Evolutionary conservation across 2,113 vertebrate genomes (phyloP).

Genomic region (Anarrhichthys ocellatus): DNA sequence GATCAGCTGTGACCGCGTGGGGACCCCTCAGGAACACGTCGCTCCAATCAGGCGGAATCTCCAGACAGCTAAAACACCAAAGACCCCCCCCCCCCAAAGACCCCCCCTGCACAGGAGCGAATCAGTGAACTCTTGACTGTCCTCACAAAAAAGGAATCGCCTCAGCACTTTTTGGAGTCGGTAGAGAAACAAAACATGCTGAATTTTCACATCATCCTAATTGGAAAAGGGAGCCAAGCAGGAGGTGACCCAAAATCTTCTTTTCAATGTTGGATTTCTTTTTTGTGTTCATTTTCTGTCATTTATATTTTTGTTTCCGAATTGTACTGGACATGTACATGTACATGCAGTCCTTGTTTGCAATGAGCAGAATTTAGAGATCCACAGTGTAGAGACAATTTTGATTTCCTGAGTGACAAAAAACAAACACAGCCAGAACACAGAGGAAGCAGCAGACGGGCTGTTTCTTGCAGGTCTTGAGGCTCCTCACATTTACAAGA

Average conservation of each 20-base stretch:
- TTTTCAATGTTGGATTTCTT: neutral
- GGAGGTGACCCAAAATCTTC: neutral
- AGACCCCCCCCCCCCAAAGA: neutral
- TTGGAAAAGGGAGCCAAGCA: neutral
- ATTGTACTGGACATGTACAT: neutral
- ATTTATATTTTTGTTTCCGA: too few species aligned
- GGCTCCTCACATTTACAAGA: neutral
- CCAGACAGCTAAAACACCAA: neutral
- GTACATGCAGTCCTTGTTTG: neutral
- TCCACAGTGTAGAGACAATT: neutral
- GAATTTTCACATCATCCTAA: neutral
- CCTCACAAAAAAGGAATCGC: conserved; percentile 23
- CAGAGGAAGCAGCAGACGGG: neutral
- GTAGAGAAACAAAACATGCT: conserved; percentile 17
- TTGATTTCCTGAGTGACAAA: too few species aligned
- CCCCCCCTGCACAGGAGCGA: neutral
- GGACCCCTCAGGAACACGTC: neutral
- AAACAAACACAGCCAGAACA: neutral
- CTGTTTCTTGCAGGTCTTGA: neutral
- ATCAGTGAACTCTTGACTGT: conserved; percentile 15
- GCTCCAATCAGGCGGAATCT: neutral
- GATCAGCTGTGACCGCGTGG: neutral
- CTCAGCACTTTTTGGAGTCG: conserved; percentile 37
- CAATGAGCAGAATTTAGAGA: neutral
- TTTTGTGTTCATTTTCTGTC: too few species aligned